Percentiles rank a stretch among this genome's conserved stretches.
Evolutionary conservation across 1,140 invertebrate species (phyloP).

Genomic region (Panulirus ornatus): DNA sequence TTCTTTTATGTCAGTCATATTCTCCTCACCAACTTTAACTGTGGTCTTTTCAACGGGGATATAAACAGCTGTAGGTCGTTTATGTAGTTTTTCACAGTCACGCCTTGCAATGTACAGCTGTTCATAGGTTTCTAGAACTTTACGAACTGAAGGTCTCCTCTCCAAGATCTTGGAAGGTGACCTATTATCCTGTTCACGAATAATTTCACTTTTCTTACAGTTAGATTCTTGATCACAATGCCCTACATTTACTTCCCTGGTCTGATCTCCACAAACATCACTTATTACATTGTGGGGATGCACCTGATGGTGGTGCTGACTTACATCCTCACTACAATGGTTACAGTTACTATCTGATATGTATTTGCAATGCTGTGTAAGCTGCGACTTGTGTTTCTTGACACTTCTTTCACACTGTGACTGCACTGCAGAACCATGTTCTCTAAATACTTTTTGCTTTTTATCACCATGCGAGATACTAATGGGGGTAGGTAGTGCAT

Average conservation of each 20-base stretch:
- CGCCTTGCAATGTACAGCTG: constrained; percentile 27
- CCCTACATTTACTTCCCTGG: too few species aligned
- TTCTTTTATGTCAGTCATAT: not conserved
- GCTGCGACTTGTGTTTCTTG: constrained; percentile 5
- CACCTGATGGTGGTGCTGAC: not conserved
- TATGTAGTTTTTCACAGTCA: not conserved
- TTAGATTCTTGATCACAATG: too few species aligned
- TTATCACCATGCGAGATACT: not conserved
- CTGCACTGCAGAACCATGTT: not conserved
- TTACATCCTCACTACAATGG: not conserved
- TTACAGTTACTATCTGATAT: not conserved
- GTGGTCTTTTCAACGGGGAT: constrained; percentile 32
- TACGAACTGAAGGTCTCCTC: constrained; percentile 33
- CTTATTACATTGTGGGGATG: not conserved
- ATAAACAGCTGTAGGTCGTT: constrained; percentile 26
- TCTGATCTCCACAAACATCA: not conserved
- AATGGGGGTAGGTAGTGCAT: not conserved
- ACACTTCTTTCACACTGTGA: not conserved
- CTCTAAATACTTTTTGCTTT: not conserved
- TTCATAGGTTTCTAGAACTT: constrained; percentile 17
- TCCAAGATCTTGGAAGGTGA: not conserved
- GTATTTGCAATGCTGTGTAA: constrained; percentile 1
- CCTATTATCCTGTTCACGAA: too few species aligned
- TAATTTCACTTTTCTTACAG: too few species aligned
- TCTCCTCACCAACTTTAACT: not conserved